Base-by-base conservation (phyloP, 2,888 invertebrate genomes). In the Scaptomyza cyrtandrae region DNA sequence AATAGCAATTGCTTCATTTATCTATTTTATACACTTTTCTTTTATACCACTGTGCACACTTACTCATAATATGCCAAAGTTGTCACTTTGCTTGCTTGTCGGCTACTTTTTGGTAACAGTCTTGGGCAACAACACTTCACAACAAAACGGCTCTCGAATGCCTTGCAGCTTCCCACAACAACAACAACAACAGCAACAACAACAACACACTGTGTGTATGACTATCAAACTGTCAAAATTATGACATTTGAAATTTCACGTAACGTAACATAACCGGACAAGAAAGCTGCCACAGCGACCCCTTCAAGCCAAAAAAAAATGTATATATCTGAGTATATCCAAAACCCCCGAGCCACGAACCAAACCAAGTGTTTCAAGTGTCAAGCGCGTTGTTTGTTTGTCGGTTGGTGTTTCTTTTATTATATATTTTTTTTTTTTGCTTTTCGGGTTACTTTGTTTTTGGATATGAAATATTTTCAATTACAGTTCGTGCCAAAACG, bases 181-280 rank as follows among this genome's bases (percentile, higher is more conserved):
- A 37, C 33, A 11, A 48, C 46, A 62, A 70, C 64, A 46, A 39
- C 37, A n/a, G n/a, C 33, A 11, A 48, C 46, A 62, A 3, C 10
- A 31, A 31, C 31, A 31, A 31, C 54, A 35, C 31, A 59, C 53
- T 49, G 53, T 68, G 53, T 67, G 62, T 78, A 39, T 68, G 79
- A 75, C 86, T 82, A 86, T 86, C 86, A 88, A 84, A 76, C 86
- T 86, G 86, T 86, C 86, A 89, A 79, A 86, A 89, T 83, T 83
- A 80, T 88, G 88, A 86, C 89, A 88, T 89, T 89, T 86, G 88
- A 86, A 89, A 89, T 86, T 86, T 88, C 88, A 86, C 88, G 86
- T 88, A 89, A 75, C 72, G 75, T 68, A 74, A 80, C 72, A 67
- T 64, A 77, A 86, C 80, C 80, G 83, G 74, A 79, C 88, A 88